phyloP scores from a whole-genome alignment of 1,140 invertebrate genomes.

The Drosophila pseudoobscura region DNA sequence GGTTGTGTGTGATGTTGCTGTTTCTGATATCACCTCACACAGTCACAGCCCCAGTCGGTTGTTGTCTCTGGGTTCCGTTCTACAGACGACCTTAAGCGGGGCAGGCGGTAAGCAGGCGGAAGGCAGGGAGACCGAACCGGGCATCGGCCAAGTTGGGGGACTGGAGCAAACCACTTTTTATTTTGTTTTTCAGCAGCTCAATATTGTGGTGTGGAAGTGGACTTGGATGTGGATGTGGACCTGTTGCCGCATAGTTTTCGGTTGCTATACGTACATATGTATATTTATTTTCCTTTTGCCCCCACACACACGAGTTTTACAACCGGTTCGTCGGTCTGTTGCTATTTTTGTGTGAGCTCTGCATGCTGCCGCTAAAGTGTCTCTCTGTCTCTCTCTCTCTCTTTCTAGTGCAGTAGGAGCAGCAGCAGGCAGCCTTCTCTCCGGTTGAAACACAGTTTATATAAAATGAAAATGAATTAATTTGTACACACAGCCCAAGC shows the following conservation, averaged over 20 bases:
- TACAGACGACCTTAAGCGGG: conserved; percentile 78
- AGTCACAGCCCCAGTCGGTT: conserved; percentile 11
- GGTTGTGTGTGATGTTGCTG: conserved; percentile 28
- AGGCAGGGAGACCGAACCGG: conserved; percentile 1
- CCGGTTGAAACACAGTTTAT: no score
- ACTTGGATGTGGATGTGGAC: conserved; percentile 17
- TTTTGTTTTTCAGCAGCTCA: conserved; percentile 11
- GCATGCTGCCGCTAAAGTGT: no score
- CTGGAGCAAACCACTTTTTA: conserved; percentile 72
- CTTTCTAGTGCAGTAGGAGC: no score
- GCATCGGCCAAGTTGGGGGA: conserved; percentile 61
- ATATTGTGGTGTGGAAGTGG: conserved; percentile 14
- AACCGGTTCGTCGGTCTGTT: conserved; percentile 61
- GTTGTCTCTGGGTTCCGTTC: conserved; percentile 65
- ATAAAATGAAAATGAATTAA: no score
- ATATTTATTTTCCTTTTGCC: conserved; percentile 34
- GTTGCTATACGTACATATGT: conserved; percentile 19
- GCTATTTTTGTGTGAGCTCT: conserved; percentile 55
- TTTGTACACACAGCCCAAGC: no score
- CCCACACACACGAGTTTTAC: conserved; percentile 15
- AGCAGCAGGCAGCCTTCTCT: no score
- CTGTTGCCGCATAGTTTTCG: conserved; percentile 67
- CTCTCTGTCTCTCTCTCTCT: no score
- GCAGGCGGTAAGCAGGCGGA: conserved; percentile 5
- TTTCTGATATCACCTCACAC: neutral